Conservation (phyloP, 2,888 invertebrate genomes). For the Myopa testacea region DNA sequence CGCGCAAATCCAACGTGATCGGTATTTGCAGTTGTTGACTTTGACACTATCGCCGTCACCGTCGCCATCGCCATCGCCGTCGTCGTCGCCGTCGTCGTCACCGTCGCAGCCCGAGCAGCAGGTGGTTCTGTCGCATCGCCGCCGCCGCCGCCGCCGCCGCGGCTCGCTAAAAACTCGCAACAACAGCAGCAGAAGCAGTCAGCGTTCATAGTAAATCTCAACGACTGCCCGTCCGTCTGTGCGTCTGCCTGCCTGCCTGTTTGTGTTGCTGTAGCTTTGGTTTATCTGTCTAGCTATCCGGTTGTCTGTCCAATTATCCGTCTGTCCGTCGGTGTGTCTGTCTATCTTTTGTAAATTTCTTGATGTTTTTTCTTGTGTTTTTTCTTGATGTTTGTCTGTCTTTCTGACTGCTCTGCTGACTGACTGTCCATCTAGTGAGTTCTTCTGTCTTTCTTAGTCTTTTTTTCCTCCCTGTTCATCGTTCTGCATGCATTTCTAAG, state of each 20-base stretch:
- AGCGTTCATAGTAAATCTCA: background rate
- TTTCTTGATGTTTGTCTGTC: background rate
- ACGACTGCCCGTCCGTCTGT: background rate
- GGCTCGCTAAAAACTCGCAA: background rate
- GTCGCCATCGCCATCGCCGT: background rate
- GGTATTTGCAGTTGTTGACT: conserved; percentile 37
- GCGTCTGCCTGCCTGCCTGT: background rate
- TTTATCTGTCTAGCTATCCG: background rate
- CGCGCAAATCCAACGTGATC: conserved; percentile 7
- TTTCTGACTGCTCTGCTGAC: background rate
- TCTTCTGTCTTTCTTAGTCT: background rate
- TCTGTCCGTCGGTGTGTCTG: background rate
- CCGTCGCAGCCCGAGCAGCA: background rate
- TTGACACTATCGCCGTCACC: conserved; percentile 35
- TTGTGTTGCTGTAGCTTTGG: background rate
- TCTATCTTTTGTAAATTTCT: background rate
- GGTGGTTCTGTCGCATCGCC: background rate
- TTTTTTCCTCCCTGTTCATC: background rate
- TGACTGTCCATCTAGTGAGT: background rate
- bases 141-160: background rate
- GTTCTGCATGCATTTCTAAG: background rate
- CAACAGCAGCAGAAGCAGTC: background rate
- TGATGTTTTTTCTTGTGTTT: background rate
- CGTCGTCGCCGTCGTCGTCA: background rate
- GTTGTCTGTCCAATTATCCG: no score